Base-by-base conservation (phyloP, 2,797 vertebrate species). In the Leptodactylus fallax region DNA sequence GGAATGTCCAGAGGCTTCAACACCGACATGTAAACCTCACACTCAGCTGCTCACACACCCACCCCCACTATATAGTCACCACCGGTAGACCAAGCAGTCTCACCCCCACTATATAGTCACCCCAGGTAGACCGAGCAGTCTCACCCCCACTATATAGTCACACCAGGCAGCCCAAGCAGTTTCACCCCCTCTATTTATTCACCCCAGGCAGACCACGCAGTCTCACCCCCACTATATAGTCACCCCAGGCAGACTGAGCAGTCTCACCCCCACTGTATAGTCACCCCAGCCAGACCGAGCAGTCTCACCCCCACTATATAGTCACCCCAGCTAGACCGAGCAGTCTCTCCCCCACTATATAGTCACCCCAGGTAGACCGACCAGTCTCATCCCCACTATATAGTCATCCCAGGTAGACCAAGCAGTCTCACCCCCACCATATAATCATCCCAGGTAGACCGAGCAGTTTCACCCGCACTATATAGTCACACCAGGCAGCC, bases 1-100 rank as follows among this genome's bases (percentile, higher is more conserved):
- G 78, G 78, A 85, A 74, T 67, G 58, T 36, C 78, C 69, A 63
- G 11, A 78, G 74, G 58, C 21, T 71, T 79, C 72, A 45, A n/a
- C 79, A 71, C 47, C 3, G 36, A 69, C 63, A 53, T 86, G 84
- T 55, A 78, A 86, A 69, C 23, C 23, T 45, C 45, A 80, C 21
- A 63, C 53, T 76, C 65, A 27, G 45, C 56, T 51, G 36, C 17
- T 53, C 9, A 58, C 56, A 17, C 56, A 16, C 9, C 36, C 83
- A 8, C n/a, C 49, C n/a, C 12, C 47, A 53, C 65, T 72, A 19
- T 83, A 25, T 16, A 69, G 60, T 49, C 19, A 74, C n/a, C 36
- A 6, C 69, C 36, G 47, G 69, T 72, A 19, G 8, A 72, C 67
- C 16, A 7, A 17, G 25, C 6, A 36, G 45, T 17, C 27, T 71